Base-by-base conservation (phyloP, 53 echinoderm and acorn worm genomes). In the Apostichopus leukothele region DNA sequence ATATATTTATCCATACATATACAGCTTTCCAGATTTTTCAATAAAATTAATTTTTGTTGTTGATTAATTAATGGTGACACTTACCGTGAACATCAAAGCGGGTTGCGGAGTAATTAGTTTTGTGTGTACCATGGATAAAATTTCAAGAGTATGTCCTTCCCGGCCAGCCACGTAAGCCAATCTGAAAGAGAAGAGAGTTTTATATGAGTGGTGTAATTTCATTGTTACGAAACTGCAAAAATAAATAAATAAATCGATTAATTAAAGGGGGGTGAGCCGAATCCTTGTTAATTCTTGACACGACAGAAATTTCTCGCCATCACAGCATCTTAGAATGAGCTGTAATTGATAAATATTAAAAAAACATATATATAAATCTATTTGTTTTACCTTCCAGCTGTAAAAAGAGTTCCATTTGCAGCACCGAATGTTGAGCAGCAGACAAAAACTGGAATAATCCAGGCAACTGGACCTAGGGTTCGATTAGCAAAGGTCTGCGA, bases 351-450 rank as follows among this genome's bases (percentile, higher is more conserved):
- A 10, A 57, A 75, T 26, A 9, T 12, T 0, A 74, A 0, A 14
- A 22, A 25, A 68, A 68, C 13, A 11, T 16, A 74, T 16, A 9
- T 8, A 74, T 11, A 74, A 39, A 39, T 39, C 39, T 8, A 75
- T 22, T 75, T 75, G 1, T n/a, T 9, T 86, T 89, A 97, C 98
- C 98, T 92, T 91, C 94, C 94, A 7, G 93, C 80, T 3, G 93
- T 95, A 88, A 97, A 97, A 76, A 95, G 86, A 16, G 98, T 93
- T 25, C 98, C 98, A 75, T 97, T 97, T 66, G 86, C 91, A 16
- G 98, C 92, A 83, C 98, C 95, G 51, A 95, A 95, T 75, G 95
- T 95, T 51, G 98, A 97, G 86, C 90, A 92, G 53, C 93, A 91
- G 74, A 97, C 98, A 60, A 91, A 95, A 27, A 97, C 26, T 19